phyloP scores from a whole-genome alignment of 2,113 vertebrate species.

The Halichoerus grypus region DNA sequence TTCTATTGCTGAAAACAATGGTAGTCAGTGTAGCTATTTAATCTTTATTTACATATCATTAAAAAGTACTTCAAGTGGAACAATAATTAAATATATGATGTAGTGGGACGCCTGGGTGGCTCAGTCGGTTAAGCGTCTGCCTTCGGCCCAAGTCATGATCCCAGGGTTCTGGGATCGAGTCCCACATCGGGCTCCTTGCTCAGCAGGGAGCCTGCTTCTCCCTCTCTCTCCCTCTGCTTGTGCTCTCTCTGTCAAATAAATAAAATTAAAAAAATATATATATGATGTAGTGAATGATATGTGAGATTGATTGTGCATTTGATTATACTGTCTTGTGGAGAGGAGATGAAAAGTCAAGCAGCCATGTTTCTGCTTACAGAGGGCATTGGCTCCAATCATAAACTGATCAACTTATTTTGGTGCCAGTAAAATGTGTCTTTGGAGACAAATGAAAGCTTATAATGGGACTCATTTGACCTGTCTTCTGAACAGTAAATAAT shows the following conservation, averaged over 20 bases:
- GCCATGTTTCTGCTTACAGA: background rate
- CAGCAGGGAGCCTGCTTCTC: no score
- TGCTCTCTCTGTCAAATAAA: no score
- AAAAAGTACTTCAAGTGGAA: background rate
- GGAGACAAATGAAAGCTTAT: background rate
- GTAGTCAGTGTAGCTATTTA: background rate
- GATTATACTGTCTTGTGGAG: background rate
- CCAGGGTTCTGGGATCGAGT: no score
- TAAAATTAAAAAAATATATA: background rate
- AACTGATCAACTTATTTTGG: background rate
- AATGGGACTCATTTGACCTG: background rate
- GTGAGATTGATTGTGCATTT: background rate
- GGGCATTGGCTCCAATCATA: background rate
- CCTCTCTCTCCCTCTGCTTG: no score
- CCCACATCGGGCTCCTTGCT: no score
- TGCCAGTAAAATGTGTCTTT: slow-evolving; percentile 2
- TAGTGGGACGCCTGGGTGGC: background rate
- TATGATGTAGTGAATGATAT: background rate
- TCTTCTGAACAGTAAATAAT: background rate
- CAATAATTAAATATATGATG: slow-evolving; percentile 3
- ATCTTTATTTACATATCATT: background rate
- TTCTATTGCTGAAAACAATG: background rate
- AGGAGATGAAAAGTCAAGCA: background rate
- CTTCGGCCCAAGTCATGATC: no score
- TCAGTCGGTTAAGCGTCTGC: no score